Conservation (phyloP, 30 jellyfish, hydroid and myxozoan genomes). For the Aurelia sp. region DNA sequence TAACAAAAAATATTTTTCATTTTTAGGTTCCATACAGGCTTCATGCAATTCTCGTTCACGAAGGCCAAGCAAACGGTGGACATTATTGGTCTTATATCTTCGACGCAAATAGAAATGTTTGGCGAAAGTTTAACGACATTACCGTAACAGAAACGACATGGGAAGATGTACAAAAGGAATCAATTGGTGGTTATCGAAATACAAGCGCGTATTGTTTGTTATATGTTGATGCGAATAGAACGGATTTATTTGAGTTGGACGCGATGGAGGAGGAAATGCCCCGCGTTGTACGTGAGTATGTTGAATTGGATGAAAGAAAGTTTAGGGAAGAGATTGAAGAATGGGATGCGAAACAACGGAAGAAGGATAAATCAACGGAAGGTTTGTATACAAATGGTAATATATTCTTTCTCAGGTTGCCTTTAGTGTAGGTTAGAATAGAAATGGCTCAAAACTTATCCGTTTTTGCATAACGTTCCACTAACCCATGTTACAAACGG, state of each 20-base stretch:
- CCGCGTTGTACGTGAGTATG: constrained; percentile 5
- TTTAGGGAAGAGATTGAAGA: constrained; percentile 42
- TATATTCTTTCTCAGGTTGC: no score
- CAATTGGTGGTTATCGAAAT: constrained; percentile 68
- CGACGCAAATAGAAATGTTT: constrained; percentile 23
- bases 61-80: constrained; percentile 79
- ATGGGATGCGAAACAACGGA: constrained; percentile 55
- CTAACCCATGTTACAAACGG: no score
- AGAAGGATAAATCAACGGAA: neutral
- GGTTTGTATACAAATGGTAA: neutral
- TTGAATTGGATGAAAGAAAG: constrained; percentile 13
- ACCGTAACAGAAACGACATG: constrained; percentile 67
- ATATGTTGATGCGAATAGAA: constrained; percentile 53
- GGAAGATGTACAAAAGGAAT: constrained; percentile 67
- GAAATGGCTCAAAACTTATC: no score
- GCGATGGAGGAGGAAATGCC: constrained; percentile 34
- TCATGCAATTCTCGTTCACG: constrained; percentile 77
- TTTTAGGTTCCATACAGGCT: constrained; percentile 66
- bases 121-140: constrained; percentile 73
- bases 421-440: no score
- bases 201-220: constrained; percentile 70
- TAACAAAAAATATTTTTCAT: neutral
- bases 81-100: constrained; percentile 74
- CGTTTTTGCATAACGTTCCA: no score
- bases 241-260: constrained; percentile 32